These are phyloP conservation scores for Tetramorium parvispinum DNA, from an alignment of 1,140 invertebrate genomes.

Conservation along the genomic window DNA sequence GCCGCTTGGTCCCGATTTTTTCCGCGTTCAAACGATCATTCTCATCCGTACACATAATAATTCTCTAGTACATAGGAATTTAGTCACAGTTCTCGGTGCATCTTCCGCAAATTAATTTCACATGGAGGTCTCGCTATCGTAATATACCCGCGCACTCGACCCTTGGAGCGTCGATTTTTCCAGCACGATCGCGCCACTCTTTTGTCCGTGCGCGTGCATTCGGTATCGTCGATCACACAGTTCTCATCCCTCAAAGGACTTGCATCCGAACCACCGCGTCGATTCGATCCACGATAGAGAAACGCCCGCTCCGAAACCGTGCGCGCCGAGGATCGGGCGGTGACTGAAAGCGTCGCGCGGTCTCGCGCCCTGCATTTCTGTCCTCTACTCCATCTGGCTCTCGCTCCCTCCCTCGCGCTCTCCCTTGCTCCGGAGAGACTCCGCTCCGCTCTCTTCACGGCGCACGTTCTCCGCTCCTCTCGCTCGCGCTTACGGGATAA, in stretches of 20 bases:
- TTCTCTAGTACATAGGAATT: neutral
- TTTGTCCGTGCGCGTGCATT: neutral
- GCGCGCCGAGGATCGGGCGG: conserved; percentile 85
- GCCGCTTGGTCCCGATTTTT: neutral
- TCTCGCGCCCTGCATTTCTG: conserved; percentile 69
- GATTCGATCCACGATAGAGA: conserved; percentile 62
- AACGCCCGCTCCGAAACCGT: conserved; percentile 75
- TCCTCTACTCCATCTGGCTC: conserved; percentile 59
- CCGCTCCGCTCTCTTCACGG: conserved; percentile 28
- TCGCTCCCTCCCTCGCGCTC: conserved; percentile 21
- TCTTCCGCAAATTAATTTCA: neutral
- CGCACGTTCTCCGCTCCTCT: conserved; percentile 27
- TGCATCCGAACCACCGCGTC: conserved; percentile 47
- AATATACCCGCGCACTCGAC: neutral
- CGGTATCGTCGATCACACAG: conserved; percentile 18
- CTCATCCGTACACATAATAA: too few species aligned
- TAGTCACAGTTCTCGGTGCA: neutral
- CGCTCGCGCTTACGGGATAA: conserved; percentile 6
- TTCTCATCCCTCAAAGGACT: conserved; percentile 1
- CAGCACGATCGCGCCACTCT: neutral
- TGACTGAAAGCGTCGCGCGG: conserved; percentile 80
- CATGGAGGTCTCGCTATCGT: neutral
- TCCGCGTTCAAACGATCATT: too few species aligned
- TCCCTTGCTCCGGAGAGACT: neutral
- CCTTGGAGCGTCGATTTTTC: neutral